Evolutionary conservation across 1,140 invertebrate species (phyloP).

Genomic region (Trinorchestia longiramus): DNA sequence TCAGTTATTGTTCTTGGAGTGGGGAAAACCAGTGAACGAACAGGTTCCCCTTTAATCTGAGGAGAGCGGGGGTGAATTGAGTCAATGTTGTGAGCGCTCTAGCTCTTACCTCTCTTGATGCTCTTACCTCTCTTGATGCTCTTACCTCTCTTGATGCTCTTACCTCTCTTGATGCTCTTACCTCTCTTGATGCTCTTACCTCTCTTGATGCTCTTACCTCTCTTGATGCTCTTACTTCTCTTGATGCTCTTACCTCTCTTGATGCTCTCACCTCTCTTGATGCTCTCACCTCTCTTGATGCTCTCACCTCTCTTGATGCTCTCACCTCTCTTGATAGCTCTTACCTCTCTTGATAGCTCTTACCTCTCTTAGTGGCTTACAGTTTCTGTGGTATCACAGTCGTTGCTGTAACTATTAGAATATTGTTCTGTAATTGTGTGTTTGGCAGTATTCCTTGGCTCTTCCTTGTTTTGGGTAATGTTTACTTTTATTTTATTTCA

Average conservation of each 20-base stretch:
- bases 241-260: no score
- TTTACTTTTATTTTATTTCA: slow-evolving; percentile 57
- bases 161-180: no score
- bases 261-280: no score
- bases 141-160: no score
- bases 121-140: no score
- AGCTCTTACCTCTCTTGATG: neutral
- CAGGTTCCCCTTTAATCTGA: neutral
- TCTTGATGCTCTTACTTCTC: no score
- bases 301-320: no score
- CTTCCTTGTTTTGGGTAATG: slow-evolving; percentile 46
- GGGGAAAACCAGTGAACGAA: neutral
- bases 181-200: no score
- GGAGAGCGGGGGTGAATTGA: neutral
- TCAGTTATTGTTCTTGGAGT: neutral
- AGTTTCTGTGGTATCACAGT: neutral
- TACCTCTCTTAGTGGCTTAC: neutral
- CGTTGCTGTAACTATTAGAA: neutral
- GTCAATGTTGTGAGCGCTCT: neutral
- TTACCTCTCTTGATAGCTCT: no score
- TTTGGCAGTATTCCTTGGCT: neutral
- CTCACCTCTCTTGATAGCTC: no score
- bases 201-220: no score
- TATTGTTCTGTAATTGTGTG: neutral
- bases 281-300: no score